Evolutionary conservation across 2,113 vertebrate species (phyloP), one percentile per base, ranked within the genome.

Genomic region (Platichthys stellatus): DNA sequence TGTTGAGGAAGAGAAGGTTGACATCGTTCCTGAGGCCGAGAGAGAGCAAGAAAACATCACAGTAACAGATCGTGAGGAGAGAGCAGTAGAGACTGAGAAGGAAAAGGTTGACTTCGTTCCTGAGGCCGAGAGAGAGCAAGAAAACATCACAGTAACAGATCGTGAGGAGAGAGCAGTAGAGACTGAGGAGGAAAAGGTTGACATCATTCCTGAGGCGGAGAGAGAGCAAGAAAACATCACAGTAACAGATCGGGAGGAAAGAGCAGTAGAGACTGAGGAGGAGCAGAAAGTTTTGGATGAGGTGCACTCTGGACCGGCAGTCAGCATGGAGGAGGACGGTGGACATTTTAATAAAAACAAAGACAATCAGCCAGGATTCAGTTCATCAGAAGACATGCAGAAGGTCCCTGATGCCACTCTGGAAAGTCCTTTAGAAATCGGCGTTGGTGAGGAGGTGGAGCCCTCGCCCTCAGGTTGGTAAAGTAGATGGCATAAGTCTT

Each of bases 261-360:
- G 12, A 7, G 68, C 67, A 40, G 18, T 35, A 1, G 57, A 79
- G 43, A 60, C 54, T 7, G 23, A 75, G n/a, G 59, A 85, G 58
- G 76, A 89, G 45, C 60, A 28, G 74, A 56, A 21, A 0, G 17
- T 31, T 54, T 53, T 76, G 53, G 84, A 85, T 9, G 72, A 86
- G 21, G 12, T 57, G 5, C 62, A 69, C 26, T n/a, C 47, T 0
- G 61, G 45, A 66, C 63, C 88, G 18, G 90, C 94, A 1, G 35
- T 90, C 20, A 86, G 64, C 2, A 54, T 91, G 45, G 86, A 90
- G 23, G 91, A 94, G 49, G 93, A 94, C 47, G 71, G 78, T 0
- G 91, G 92, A 24, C 91, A 92, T 74, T 93, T 93, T 21, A 93
- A 92, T 72, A 87, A 84, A 83, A 94, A 94, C 65, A 80, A 94